Evolutionary conservation across 2,797 vertebrate genomes (phyloP).

Genomic region (Ctenosaura bakeri): DNA sequence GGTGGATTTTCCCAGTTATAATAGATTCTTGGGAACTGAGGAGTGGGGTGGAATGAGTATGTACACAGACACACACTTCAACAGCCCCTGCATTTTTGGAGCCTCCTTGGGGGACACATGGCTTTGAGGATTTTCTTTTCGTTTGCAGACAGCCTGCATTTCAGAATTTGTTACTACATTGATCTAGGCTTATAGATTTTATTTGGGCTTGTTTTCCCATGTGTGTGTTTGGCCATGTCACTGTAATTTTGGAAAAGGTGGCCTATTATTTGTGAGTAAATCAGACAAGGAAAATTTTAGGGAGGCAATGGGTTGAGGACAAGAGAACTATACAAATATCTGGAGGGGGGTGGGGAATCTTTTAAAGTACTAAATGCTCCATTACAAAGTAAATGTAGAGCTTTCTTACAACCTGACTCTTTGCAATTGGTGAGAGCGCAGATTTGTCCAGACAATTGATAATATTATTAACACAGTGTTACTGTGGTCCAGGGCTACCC

Average conservation of each 20-base stretch:
- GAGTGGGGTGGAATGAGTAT: too few relatives aligned
- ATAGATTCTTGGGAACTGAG: too few relatives aligned
- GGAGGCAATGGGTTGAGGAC: background rate
- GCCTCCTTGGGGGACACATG: background rate
- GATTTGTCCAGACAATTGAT: background rate
- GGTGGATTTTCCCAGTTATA: background rate
- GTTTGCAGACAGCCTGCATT: too few relatives aligned
- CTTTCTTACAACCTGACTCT: background rate
- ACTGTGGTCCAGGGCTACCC: too few relatives aligned
- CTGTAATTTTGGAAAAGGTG: background rate
- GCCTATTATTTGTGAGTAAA: background rate
- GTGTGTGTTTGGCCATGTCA: slow-evolving; percentile 21
- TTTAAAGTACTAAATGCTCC: background rate
- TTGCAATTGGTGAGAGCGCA: background rate
- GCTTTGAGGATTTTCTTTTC: background rate
- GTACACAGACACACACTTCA: background rate
- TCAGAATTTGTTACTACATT: background rate
- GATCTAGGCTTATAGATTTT: background rate
- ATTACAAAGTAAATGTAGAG: background rate
- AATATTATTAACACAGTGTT: slow-evolving; percentile 14
- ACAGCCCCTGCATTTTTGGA: background rate
- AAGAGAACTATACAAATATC: background rate
- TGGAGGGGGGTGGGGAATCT: too few relatives aligned
- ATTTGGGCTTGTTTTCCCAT: background rate
- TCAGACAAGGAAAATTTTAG: background rate